phyloP scores from a whole-genome alignment of 2,888 invertebrate genomes.

The Drosophila austrosaltans region DNA sequence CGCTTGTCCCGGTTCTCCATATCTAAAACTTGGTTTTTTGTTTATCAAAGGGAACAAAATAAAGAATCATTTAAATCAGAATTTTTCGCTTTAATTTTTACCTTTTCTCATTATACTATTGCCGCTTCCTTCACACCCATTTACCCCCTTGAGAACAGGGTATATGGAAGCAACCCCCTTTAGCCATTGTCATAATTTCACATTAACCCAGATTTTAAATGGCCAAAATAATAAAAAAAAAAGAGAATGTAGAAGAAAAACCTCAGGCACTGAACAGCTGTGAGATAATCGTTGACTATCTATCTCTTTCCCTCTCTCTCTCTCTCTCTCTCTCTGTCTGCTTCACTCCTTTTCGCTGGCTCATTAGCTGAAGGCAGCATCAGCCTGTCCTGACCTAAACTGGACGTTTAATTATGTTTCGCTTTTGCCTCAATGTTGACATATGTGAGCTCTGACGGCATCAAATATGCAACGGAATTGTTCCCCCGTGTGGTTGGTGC shows the following conservation, averaged over 20 bases:
- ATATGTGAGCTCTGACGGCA: constrained; percentile 63
- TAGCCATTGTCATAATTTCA: constrained; percentile 51
- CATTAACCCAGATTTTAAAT: constrained; percentile 66
- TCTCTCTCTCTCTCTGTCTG: not conserved
- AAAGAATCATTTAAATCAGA: too few relatives aligned
- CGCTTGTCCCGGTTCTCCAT: too few relatives aligned
- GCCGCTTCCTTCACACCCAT: not conserved
- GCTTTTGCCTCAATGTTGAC: constrained; percentile 50
- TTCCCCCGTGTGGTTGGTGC: constrained; percentile 52
- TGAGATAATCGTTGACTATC: constrained; percentile 8
- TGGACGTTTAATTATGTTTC: constrained; percentile 76
- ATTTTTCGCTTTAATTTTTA: too few relatives aligned
- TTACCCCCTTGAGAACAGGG: not conserved
- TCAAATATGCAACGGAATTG: constrained; percentile 75
- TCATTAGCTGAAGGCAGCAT: constrained; percentile 34
- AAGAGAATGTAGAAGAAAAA: not conserved
- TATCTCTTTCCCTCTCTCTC: not conserved
- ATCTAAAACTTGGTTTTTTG: too few relatives aligned
- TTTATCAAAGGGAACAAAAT: too few relatives aligned
- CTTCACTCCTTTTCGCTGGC: constrained; percentile 14
- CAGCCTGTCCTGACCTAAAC: constrained; percentile 16
- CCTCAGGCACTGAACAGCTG: constrained; percentile 6
- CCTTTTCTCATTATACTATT: too few relatives aligned
- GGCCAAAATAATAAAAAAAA: constrained; percentile 27
- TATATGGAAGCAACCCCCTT: constrained; percentile 15